phyloP scores from a whole-genome alignment of 2,888 invertebrate species.

The Protonemura montana region DNA sequence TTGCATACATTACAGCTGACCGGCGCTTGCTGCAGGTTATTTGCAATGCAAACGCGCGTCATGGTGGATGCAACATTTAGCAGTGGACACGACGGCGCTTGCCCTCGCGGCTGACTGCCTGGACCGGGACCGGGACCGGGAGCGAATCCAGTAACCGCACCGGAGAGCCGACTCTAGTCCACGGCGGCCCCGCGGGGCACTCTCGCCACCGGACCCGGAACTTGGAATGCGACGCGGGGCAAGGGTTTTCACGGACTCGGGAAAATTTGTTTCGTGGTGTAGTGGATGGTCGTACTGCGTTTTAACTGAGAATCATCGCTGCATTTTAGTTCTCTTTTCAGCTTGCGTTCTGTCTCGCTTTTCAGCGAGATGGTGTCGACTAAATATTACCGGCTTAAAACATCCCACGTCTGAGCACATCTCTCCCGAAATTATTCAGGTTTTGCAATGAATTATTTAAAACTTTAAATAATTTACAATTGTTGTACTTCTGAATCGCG shows the following conservation, averaged over 20 bases:
- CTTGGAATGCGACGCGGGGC: too few relatives aligned
- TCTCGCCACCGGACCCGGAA: too few relatives aligned
- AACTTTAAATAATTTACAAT: not conserved
- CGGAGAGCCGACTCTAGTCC: too few relatives aligned
- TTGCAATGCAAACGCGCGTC: slow-evolving; percentile 2
- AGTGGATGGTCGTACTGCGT: not conserved
- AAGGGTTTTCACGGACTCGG: not conserved
- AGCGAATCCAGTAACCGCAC: not conserved
- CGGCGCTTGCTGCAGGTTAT: not conserved
- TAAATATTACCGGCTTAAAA: not conserved
- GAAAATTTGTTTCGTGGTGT: not conserved
- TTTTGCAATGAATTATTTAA: not conserved
- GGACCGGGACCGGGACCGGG: not conserved
- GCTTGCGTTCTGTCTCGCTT: not conserved
- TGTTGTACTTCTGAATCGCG: not conserved
- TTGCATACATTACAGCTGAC: not conserved
- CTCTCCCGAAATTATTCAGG: not conserved
- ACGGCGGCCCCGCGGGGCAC: too few relatives aligned
- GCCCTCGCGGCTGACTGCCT: not conserved
- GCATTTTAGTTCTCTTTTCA: not conserved
- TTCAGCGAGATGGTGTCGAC: not conserved
- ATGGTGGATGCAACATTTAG: not conserved
- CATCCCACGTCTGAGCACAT: not conserved
- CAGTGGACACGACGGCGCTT: not conserved
- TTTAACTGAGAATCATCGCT: not conserved